Conservation (phyloP, 2,797 vertebrate genomes). For the Pampus argenteus region DNA sequence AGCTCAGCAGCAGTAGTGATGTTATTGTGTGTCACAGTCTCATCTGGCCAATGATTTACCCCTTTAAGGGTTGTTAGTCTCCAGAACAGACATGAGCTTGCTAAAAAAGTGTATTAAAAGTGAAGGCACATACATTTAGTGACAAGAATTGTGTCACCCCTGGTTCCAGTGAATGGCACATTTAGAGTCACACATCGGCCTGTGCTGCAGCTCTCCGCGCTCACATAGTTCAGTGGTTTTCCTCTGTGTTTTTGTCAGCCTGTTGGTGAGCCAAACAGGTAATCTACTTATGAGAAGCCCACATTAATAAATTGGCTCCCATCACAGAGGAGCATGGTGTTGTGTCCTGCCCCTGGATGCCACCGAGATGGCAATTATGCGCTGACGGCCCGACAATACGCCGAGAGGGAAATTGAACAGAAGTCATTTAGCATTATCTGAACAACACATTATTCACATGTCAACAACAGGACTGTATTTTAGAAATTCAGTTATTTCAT, state of each 20-base stretch:
- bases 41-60: conserved; percentile 3
- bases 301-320: conserved; percentile 57
- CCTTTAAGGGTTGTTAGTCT: neutral
- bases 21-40: conserved; percentile 1
- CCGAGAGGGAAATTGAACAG: conserved; percentile 34
- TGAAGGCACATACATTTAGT: conserved; percentile 5
- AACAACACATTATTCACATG: conserved; percentile 25
- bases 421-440: conserved; percentile 49
- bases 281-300: conserved; percentile 46
- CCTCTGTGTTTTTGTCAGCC: conserved; percentile 37
- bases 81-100: conserved; percentile 5
- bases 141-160: conserved; percentile 1
- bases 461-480: conserved; percentile 37
- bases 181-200: conserved; percentile 17
- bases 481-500: conserved; percentile 14
- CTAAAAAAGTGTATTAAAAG: conserved; percentile 22
- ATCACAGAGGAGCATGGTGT: conserved; percentile 22
- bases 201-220: conserved; percentile 19
- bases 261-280: conserved; percentile 36
- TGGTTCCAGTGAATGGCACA: conserved; percentile 18
- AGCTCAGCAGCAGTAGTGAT: neutral
- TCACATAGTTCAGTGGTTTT: conserved; percentile 24
- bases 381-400: conserved; percentile 40
- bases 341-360: conserved; percentile 24
- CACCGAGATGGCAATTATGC: conserved; percentile 45